A percentile compares a stretch with the other conserved stretches of the same genome.
These are phyloP conservation scores for Netelia virgata DNA, from an alignment of 2,888 invertebrate species.

Conservation along the genomic window DNA sequence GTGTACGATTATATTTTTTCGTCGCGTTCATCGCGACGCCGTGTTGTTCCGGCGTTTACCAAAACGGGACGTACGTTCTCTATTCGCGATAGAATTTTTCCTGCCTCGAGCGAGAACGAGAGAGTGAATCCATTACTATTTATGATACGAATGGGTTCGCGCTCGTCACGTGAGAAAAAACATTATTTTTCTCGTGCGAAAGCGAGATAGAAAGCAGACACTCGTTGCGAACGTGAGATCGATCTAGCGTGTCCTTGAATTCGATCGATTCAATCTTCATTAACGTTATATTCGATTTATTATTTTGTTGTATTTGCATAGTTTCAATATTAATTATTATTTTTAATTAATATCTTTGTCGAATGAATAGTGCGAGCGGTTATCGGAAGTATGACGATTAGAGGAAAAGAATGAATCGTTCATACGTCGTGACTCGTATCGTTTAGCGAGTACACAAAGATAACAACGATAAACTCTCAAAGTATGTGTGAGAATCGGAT, in stretches of 20 bases:
- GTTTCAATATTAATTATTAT: not conserved
- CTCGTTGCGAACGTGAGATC: not conserved
- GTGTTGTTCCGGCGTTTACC: slow-evolving; percentile 60
- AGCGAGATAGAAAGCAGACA: slow-evolving; percentile 36
- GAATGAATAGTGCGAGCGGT: not conserved
- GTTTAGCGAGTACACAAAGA: slow-evolving; percentile 13
- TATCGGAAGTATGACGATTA: slow-evolving; percentile 3
- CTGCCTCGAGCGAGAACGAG: slow-evolving; percentile 33
- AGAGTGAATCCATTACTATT: slow-evolving; percentile 56
- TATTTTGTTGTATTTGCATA: not conserved
- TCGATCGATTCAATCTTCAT: too few species aligned
- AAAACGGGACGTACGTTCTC: slow-evolving; percentile 54
- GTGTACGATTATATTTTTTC: slow-evolving; percentile 37
- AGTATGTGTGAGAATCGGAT: slow-evolving; percentile 2
- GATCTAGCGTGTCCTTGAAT: too few species aligned
- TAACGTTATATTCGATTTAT: too few species aligned
- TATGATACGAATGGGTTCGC: slow-evolving; percentile 33
- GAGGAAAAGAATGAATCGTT: slow-evolving; percentile 24
- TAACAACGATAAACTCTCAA: slow-evolving; percentile 24
- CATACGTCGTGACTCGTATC: slow-evolving; percentile 17
- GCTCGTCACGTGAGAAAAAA: slow-evolving; percentile 38
- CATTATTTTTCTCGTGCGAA: slow-evolving; percentile 29
- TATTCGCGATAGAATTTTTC: not conserved
- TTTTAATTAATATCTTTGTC: slow-evolving; percentile 1
- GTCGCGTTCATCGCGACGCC: slow-evolving; percentile 27